Conservation (phyloP, 2,113 vertebrate species). For the Nipponia nippon region DNA sequence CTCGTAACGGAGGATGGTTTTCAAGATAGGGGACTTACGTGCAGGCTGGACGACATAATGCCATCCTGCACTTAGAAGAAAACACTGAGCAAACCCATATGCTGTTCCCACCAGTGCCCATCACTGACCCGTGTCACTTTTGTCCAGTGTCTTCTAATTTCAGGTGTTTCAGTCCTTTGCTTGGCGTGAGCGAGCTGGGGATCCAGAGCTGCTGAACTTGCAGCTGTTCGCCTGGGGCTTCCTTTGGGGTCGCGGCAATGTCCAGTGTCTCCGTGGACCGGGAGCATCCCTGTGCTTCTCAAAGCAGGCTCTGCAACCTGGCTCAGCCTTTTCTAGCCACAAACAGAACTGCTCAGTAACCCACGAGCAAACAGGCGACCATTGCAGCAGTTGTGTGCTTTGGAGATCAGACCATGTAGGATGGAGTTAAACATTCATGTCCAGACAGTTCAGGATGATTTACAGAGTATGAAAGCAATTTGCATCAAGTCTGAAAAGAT, state of each 20-base stretch:
- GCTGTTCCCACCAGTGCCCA: neutral
- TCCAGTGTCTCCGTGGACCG: neutral
- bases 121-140: neutral
- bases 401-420: neutral
- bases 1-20: neutral
- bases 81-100: neutral
- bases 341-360: neutral
- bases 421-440: neutral
- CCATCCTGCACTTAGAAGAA: neutral
- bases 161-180: neutral
- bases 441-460: neutral
- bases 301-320: neutral
- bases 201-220: neutral
- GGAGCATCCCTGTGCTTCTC: neutral
- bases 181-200: neutral
- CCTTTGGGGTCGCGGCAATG: fast-evolving
- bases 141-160: neutral
- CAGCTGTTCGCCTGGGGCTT: fast-evolving
- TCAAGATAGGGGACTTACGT: neutral
- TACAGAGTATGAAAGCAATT: neutral
- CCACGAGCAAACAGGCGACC: neutral
- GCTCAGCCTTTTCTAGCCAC: neutral
- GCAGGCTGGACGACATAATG: neutral
- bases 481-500: neutral
- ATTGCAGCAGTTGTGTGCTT: neutral